These are phyloP conservation scores for Pseudorectes ferrugineus DNA, from an alignment of 2,113 vertebrate genomes.

Conservation along the genomic window DNA sequence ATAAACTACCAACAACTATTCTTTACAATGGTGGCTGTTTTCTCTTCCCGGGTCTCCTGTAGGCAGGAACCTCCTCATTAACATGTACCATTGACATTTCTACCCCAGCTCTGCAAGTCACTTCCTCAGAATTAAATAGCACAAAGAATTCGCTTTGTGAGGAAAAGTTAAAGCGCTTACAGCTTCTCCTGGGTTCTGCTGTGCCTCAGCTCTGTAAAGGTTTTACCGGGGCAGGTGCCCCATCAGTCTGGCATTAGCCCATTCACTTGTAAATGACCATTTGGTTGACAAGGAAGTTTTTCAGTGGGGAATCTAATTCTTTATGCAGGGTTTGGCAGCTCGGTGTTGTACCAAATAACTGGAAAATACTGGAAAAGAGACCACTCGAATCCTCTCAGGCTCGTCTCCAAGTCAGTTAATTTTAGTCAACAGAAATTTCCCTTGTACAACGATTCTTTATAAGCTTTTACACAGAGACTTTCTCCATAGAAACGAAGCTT, in stretches of 20 bases:
- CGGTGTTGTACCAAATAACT: neutral
- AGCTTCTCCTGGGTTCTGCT: neutral
- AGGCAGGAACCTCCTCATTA: neutral
- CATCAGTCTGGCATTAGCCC: neutral
- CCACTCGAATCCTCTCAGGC: neutral
- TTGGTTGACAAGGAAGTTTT: neutral
- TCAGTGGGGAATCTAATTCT: neutral
- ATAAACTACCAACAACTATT: constrained; percentile 80
- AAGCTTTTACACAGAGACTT: neutral
- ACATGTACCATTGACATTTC: neutral
- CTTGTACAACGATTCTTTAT: neutral
- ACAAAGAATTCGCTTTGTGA: neutral
- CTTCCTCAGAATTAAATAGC: neutral
- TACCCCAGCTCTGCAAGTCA: neutral
- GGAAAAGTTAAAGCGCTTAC: neutral
- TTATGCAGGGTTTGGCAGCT: neutral
- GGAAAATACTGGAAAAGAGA: neutral
- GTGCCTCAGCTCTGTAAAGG: neutral
- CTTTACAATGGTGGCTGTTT: constrained; percentile 57
- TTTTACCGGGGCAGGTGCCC: neutral
- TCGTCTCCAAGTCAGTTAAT: neutral
- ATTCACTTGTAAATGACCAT: neutral
- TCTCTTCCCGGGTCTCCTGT: neutral
- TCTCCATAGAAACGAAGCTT: neutral
- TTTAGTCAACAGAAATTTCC: neutral